Evolutionary conservation across 2,113 vertebrate genomes (phyloP).

Genomic region (Eira barbara): DNA sequence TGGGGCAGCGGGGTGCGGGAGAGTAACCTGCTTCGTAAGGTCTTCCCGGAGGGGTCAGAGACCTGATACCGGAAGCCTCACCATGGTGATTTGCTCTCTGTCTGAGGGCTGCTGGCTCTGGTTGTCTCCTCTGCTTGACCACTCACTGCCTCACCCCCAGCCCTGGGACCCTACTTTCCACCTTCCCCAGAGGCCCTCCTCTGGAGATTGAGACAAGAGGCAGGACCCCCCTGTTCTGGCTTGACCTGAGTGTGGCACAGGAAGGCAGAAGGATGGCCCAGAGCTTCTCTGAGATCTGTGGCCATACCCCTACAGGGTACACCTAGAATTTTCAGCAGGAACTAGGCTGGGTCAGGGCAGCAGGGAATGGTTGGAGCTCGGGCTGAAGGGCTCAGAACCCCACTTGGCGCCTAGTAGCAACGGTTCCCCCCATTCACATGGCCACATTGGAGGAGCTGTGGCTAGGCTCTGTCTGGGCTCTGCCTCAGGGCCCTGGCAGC

Average conservation of each 20-base stretch:
- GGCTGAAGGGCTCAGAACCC: neutral
- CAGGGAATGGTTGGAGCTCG: accelerated
- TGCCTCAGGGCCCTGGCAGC: neutral
- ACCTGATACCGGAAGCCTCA: accelerated
- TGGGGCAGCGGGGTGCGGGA: neutral
- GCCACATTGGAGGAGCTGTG: accelerated
- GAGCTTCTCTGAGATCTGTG: neutral
- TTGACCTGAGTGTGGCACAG: neutral
- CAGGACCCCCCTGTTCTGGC: neutral
- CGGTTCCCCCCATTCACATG: accelerated
- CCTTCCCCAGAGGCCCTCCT: neutral
- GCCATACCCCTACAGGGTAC: neutral
- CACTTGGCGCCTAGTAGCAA: neutral
- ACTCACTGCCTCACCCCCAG: accelerated
- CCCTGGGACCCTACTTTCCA: accelerated
- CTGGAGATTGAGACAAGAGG: neutral
- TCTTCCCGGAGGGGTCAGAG: neutral
- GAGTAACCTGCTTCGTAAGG: neutral
- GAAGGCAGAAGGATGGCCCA: neutral
- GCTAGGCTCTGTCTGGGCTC: neutral
- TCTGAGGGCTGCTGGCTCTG: neutral
- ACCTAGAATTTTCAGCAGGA: neutral
- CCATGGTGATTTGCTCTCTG: neutral
- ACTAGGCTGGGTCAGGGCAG: accelerated
- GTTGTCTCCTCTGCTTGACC: neutral